Conservation (phyloP, 2,888 invertebrate species). For the Napeogenes inachia region DNA sequence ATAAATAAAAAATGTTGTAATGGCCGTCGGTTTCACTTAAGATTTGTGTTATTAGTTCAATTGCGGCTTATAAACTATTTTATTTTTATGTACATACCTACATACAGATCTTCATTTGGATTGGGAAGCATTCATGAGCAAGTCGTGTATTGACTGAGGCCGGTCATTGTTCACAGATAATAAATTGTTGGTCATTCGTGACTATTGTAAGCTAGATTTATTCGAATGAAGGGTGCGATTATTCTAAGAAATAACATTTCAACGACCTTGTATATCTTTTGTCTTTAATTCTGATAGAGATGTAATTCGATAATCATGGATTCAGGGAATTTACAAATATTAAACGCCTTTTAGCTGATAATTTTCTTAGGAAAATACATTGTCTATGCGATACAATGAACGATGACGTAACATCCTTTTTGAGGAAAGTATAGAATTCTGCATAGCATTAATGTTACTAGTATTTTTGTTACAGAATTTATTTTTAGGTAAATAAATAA, state of each 20-base stretch:
- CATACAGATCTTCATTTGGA: too few relatives aligned
- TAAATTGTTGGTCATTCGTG: slow-evolving; percentile 23
- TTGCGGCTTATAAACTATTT: neutral
- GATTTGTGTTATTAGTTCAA: slow-evolving; percentile 1
- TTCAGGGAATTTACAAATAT: too few relatives aligned
- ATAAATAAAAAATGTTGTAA: slow-evolving; percentile 31
- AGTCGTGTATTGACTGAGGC: slow-evolving; percentile 25
- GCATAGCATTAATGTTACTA: too few relatives aligned
- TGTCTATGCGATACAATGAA: too few relatives aligned
- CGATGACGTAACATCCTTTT: too few relatives aligned
- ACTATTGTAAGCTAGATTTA: slow-evolving; percentile 28
- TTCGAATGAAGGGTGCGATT: slow-evolving; percentile 23
- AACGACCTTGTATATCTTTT: slow-evolving; percentile 12
- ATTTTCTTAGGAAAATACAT: too few relatives aligned
- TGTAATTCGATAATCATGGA: too few relatives aligned
- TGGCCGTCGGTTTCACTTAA: slow-evolving; percentile 12
- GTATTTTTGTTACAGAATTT: too few relatives aligned
- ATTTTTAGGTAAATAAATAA: too few relatives aligned
- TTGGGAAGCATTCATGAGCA: slow-evolving; percentile 1
- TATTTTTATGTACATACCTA: too few relatives aligned
- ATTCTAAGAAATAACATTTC: slow-evolving; percentile 22
- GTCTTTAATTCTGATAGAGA: neutral
- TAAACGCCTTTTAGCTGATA: too few relatives aligned
- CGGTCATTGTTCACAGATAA: slow-evolving; percentile 23
- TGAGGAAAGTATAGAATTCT: too few relatives aligned